phyloP scores from a whole-genome alignment of 2,888 invertebrate species.

The Colostygia pectinataria region DNA sequence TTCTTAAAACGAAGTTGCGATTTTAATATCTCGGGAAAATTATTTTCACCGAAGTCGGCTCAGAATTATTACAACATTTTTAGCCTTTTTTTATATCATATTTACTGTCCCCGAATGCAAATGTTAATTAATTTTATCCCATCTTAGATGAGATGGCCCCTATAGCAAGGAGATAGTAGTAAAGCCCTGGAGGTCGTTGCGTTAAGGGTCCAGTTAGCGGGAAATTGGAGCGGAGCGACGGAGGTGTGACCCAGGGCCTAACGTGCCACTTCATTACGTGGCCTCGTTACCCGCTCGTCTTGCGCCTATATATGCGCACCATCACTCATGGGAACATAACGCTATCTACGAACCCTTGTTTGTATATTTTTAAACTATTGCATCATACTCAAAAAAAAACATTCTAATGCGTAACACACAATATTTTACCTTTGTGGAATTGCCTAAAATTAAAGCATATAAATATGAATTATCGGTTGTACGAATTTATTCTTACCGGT shows the following conservation, averaged over 20 bases:
- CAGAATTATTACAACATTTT: conserved; percentile 2
- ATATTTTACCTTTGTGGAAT: conserved; percentile 55
- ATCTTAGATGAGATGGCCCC: conserved; percentile 29
- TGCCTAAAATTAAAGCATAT: conserved; percentile 71
- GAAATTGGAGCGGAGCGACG: conserved; percentile 68
- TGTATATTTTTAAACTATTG: conserved; percentile 6
- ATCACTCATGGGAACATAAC: conserved; percentile 33
- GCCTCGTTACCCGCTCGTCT: conserved; percentile 61
- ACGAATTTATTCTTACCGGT: conserved; percentile 64
- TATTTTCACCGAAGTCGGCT: conserved; percentile 35
- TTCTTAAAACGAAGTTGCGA: conserved; percentile 61
- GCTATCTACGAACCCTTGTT: conserved; percentile 10
- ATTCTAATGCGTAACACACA: conserved; percentile 27
- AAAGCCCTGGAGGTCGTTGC: conserved; percentile 57
- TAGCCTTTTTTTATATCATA: conserved; percentile 6
- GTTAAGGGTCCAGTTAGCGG: conserved; percentile 67
- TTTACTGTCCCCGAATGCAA: neutral
- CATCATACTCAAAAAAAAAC: conserved; percentile 6
- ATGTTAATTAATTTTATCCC: conserved; percentile 32
- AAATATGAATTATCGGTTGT: conserved; percentile 76
- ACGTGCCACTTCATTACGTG: conserved; percentile 71
- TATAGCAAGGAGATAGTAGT: conserved; percentile 46
- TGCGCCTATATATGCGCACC: conserved; percentile 37
- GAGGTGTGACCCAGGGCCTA: conserved; percentile 60
- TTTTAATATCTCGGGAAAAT: conserved; percentile 50